Base-by-base conservation (phyloP, 2,888 invertebrate genomes). In the Ichneumon xanthorius region DNA sequence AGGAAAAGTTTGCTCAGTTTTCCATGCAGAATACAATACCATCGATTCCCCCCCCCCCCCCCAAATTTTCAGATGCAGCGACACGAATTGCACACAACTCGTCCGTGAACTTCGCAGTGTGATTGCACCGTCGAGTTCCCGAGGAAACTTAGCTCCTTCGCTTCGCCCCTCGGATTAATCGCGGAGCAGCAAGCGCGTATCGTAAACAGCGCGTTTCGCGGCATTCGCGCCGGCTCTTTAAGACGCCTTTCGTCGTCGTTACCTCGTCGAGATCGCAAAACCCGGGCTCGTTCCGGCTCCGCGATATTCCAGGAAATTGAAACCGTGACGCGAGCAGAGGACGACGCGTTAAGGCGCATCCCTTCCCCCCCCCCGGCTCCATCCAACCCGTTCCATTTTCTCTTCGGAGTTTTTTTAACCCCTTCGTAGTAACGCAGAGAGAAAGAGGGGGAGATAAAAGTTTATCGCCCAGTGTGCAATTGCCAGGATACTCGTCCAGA, bases 401-500 rank as follows among this genome's bases (percentile, higher is more conserved):
- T 80, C 71, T 71, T 40, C 70, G 40, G 40, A 76, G 71, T 85
- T 85, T 80, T 73, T 73, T 26, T 30, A 63, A 58, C 77, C 72
- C 53, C 6, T 63, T 30, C 61, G 16, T 86, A 26, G 30, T 86
- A 87, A 86, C 87, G 81, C 81, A 63, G 84, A 58, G 26, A 58
- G 11, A 26, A 26, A 58, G 58, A 58, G 82, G 82, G 75, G 53
- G 68, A 79, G 79, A 85, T 85, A 85, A 85, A 85, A 85, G 78
- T 85, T 85, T 82, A 85, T 87, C 86, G 86, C 84, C 85, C 81
- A 72, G 82, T 84, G 83, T 84, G 82, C 80, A 87, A 89, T 89
- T 89, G 86, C 84, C 87, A 85, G 84, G 86, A 78, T 85, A 86
- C 85, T 87, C 89, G 87, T 86, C 87, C 83, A 86, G 86, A 81